Conservation (phyloP, 1,140 invertebrate genomes). For the Radopholus similis region DNA sequence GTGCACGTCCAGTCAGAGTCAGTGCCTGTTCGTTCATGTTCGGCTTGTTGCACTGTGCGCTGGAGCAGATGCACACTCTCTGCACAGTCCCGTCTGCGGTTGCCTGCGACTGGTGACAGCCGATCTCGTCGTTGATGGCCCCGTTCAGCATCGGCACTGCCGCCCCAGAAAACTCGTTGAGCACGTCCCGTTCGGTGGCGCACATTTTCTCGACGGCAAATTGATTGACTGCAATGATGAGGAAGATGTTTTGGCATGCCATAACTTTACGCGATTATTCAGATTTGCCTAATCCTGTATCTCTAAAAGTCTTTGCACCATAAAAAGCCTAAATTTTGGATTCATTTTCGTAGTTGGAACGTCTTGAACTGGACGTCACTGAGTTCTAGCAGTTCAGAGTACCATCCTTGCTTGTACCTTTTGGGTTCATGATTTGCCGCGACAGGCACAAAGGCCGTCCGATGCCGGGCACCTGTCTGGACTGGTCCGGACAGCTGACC, state of each 20-base stretch:
- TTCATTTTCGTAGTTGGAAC: not conserved
- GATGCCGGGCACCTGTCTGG: not conserved
- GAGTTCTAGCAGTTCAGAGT: no score
- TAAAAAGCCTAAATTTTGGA: conserved; percentile 1
- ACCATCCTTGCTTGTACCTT: no score
- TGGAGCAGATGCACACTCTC: conserved; percentile 41
- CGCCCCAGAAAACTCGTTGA: conserved; percentile 31
- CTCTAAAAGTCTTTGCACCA: not conserved
- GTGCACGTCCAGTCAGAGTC: not conserved
- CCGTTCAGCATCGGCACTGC: conserved; percentile 19
- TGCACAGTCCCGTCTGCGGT: conserved; percentile 3
- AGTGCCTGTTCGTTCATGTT: conserved; percentile 37
- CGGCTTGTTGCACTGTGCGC: conserved; percentile 35
- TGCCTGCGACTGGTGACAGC: not conserved
- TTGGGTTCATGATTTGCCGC: conserved; percentile 36
- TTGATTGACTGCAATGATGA: conserved; percentile 24
- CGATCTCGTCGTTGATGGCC: conserved; percentile 9
- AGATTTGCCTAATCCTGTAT: not conserved
- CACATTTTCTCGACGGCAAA: conserved; percentile 50
- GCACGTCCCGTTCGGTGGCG: conserved; percentile 27
- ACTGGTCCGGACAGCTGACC: conserved; percentile 18
- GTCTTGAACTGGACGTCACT: no score
- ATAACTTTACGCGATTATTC: not conserved
- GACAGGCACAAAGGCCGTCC: conserved; percentile 40
- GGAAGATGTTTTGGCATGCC: not conserved